Conservation (phyloP, 1,140 invertebrate species). For the Aethina tumida region DNA sequence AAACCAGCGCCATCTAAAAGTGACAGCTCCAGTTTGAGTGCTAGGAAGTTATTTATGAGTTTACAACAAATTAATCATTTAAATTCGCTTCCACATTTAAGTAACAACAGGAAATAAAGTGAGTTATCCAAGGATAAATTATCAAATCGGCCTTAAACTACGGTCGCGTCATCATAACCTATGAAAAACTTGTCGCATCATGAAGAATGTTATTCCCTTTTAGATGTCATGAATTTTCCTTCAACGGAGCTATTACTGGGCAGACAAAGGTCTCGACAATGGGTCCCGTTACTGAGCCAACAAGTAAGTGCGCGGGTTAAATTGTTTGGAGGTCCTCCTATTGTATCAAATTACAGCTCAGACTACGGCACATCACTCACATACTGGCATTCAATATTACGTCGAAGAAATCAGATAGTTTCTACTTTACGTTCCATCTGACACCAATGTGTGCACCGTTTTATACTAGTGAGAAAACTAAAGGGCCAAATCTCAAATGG, state of each 20-base stretch:
- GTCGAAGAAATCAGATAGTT: conserved; percentile 22
- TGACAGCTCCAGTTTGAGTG: no score
- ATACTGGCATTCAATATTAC: conserved; percentile 30
- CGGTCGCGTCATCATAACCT: no score
- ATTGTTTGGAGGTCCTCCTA: background rate
- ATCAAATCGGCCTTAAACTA: no score
- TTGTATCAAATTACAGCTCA: conserved; percentile 22
- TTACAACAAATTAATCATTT: no score
- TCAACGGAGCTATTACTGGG: conserved; percentile 41
- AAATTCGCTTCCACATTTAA: no score
- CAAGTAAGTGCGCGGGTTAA: conserved; percentile 34
- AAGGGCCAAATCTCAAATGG: conserved; percentile 66
- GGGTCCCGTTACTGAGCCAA: conserved; percentile 52
- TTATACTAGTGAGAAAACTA: conserved; percentile 75
- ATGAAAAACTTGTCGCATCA: no score
- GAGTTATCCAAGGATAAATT: no score
- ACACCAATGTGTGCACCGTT: conserved; percentile 74
- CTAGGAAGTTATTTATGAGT: no score
- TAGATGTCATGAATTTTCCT: conserved; percentile 31
- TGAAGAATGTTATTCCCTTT: no score
- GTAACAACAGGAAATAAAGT: no score
- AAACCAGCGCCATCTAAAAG: no score
- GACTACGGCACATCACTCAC: conserved; percentile 33
- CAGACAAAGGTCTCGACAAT: conserved; percentile 50
- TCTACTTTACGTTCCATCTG: conserved; percentile 71